Evolutionary conservation across 2,113 vertebrate species (phyloP).

Genomic region (Etheostoma spectabile): DNA sequence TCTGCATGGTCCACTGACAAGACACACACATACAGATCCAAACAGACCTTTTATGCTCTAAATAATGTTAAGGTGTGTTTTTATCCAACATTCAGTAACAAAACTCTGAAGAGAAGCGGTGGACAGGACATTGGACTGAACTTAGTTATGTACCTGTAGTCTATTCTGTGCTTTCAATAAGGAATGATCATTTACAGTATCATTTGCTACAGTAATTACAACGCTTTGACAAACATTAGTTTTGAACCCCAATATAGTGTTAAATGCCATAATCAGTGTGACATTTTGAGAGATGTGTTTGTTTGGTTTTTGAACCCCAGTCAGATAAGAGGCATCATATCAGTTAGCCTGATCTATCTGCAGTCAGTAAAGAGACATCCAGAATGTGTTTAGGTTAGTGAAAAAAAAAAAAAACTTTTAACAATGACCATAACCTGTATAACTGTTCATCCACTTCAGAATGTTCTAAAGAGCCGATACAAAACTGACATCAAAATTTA

Average conservation of each 20-base stretch:
- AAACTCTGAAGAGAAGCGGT: not conserved
- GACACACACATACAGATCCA: not conserved
- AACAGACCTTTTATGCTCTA: not conserved
- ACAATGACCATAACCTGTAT: not conserved
- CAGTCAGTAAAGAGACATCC: not conserved
- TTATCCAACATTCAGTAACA: not conserved
- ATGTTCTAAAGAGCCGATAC: not conserved
- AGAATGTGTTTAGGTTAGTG: not conserved
- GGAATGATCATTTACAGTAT: not conserved
- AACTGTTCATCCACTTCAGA: not conserved
- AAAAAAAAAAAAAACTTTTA: too few relatives aligned
- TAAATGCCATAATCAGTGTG: not conserved
- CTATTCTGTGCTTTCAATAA: not conserved
- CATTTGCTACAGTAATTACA: not conserved
- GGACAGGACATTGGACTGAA: not conserved
- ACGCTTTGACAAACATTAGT: not conserved
- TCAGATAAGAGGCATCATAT: not conserved
- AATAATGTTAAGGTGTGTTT: not conserved
- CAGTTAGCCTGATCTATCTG: not conserved
- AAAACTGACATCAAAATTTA: not conserved
- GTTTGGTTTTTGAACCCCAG: not conserved
- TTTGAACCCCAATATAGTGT: not conserved
- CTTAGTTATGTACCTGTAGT: not conserved
- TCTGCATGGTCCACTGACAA: conserved; percentile 87
- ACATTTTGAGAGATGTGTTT: not conserved